A percentile compares a stretch with the other conserved stretches of the same genome.
phyloP scores from a whole-genome alignment of 1,140 invertebrate species.

The Drosophila lacertosa region DNA sequence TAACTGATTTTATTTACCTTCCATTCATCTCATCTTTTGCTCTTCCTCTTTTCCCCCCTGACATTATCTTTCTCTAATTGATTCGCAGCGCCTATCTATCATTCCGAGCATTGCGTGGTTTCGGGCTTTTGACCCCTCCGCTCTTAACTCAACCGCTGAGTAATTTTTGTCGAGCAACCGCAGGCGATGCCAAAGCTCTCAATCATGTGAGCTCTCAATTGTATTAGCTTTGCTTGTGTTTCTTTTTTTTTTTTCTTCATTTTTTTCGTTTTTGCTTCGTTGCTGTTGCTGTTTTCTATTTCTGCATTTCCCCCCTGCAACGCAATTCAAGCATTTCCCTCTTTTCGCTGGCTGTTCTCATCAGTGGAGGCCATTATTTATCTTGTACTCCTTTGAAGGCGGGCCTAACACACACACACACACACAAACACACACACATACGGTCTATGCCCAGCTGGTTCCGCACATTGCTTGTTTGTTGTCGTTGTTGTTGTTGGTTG shows the following conservation, averaged over 20 bases:
- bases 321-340: conserved; percentile 14
- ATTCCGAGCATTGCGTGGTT: conserved; percentile 40
- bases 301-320: background rate
- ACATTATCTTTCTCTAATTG: conserved; percentile 70
- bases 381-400: conserved; percentile 73
- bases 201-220: conserved; percentile 55
- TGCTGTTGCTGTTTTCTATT: background rate
- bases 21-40: no score
- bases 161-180: conserved; percentile 51
- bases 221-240: conserved; percentile 15
- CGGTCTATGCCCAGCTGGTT: conserved; percentile 30
- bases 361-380: conserved; percentile 74
- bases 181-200: conserved; percentile 64
- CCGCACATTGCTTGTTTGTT: conserved; percentile 26
- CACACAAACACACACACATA: conserved; percentile 11
- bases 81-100: conserved; percentile 68
- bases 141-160: conserved; percentile 39
- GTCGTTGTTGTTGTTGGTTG: conserved; percentile 7
- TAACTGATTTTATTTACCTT: background rate
- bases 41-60: conserved; percentile 13
- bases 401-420: conserved; percentile 7
- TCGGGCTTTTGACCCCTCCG: conserved; percentile 24
- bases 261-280: no score
- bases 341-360: conserved; percentile 40
- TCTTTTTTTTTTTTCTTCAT: no score